These are phyloP conservation scores for Colius striatus DNA, from an alignment of 2,113 vertebrate genomes.

Conservation along the genomic window DNA sequence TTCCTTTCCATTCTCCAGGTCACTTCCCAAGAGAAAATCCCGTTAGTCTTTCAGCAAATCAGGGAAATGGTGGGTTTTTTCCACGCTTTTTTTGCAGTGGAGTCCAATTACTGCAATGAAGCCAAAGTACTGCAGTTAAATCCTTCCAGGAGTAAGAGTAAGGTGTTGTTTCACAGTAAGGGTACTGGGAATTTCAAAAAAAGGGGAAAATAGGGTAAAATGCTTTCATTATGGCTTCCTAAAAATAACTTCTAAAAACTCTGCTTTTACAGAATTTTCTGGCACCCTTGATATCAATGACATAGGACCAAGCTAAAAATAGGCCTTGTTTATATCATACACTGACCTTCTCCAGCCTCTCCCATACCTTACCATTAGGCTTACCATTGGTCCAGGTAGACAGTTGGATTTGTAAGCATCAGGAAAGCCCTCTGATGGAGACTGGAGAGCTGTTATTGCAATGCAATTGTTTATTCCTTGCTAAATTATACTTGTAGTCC, in stretches of 20 bases:
- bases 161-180: background rate
- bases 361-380: conserved; percentile 29
- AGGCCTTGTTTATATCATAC: conserved; percentile 2
- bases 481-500: too few relatives aligned
- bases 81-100: too few relatives aligned
- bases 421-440: too few relatives aligned
- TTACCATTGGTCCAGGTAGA: too few relatives aligned
- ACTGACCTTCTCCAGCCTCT: conserved; percentile 30
- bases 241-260: background rate
- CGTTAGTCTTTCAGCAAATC: background rate
- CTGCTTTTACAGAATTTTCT: background rate
- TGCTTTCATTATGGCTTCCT: background rate
- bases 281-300: background rate
- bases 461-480: too few relatives aligned
- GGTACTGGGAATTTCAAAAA: background rate
- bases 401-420: too few relatives aligned
- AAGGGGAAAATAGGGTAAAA: too few relatives aligned
- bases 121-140: background rate
- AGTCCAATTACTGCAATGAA: background rate
- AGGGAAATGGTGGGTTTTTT: background rate
- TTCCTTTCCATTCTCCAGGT: background rate
- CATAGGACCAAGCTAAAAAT: background rate
- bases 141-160: background rate
- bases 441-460: too few relatives aligned
- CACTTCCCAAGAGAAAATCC: background rate